Conservation (phyloP, 2,113 vertebrate species). For the Colius striatus region DNA sequence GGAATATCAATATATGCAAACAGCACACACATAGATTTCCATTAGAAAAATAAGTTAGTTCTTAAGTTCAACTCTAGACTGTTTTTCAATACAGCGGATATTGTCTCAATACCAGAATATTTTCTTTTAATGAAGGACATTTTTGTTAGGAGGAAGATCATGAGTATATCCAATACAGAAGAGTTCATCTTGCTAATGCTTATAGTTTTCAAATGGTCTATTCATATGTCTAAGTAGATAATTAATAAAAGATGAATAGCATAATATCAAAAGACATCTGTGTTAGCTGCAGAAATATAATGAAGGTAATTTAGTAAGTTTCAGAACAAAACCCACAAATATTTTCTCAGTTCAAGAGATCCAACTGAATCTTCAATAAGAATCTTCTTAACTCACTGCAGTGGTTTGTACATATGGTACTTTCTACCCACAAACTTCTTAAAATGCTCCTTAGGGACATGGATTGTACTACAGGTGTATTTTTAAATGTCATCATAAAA, state of each 20-base stretch:
- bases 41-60: constrained; percentile 6
- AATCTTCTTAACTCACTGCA: constrained; percentile 54
- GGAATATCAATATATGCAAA: not conserved
- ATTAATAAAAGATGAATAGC: constrained; percentile 72
- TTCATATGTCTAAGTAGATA: constrained; percentile 69
- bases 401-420: not conserved
- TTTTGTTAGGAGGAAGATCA: constrained; percentile 30
- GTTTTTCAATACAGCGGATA: constrained; percentile 29
- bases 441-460: not conserved
- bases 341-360: constrained; percentile 60
- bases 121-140: constrained; percentile 33
- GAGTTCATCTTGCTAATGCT: constrained; percentile 28
- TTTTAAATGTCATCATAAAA: not conserved
- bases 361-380: constrained; percentile 34
- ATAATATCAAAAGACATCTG: constrained; percentile 69
- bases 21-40: not conserved
- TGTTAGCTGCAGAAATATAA: constrained; percentile 67
- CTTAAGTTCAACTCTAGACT: not conserved
- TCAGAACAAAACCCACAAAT: constrained; percentile 64
- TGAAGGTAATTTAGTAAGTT: constrained; percentile 73
- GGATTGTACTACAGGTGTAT: not conserved
- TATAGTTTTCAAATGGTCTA: constrained; percentile 44
- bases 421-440: constrained; percentile 16
- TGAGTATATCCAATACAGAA: constrained; percentile 1
- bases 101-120: constrained; percentile 29